Base-by-base conservation (phyloP, 2,888 invertebrate species). In the Pantelozetes paolii region DNA sequence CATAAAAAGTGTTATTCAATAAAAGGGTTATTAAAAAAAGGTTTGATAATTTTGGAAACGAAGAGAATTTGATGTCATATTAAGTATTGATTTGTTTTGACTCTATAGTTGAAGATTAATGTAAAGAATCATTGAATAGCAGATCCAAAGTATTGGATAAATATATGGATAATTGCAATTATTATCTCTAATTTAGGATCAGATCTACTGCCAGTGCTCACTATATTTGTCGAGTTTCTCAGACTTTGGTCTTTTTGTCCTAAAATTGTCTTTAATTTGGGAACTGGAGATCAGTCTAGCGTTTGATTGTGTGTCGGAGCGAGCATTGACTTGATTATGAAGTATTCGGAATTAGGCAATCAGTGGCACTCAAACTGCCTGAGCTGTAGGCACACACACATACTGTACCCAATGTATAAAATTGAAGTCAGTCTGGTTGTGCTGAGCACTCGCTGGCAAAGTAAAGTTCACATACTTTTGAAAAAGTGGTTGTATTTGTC, bases 281-380 rank as follows among this genome's bases (percentile, higher is more conserved):
- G 32, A 62, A 30, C 62, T 30, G 62, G 32, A 67, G 67, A 67
- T 67, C 67, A 67, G 36, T 67, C n/a, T 67, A 67, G 40, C 67
- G 67, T 67, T 67, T 67, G 67, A 67, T 67, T 67, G 67, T 67
- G 67, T 67, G 67, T 67, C 42, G 67, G 42, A 42, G 67, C 67
- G 42, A 67, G 3, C 32, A 42, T 23, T 67, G 40, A 67, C 67
- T 67, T 67, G 42, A 67, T 67, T 67, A 67, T 67, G 67, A 67
- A 67, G 67, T 42, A 67, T 67, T 67, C 32, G 40, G 40, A 67
- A 67, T 67, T 40, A 67, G 67, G 67, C 67, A 67, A 67, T 67
- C 67, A 67, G 40, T 42, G 67, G 42, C 67, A 67, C 67, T 67
- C 32, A 32, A 23, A 54, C 45, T 15, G 18, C 6, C 45, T 45